These are phyloP conservation scores for Pimephales promelas DNA, from an alignment of 2,113 vertebrate species.

Conservation along the genomic window DNA sequence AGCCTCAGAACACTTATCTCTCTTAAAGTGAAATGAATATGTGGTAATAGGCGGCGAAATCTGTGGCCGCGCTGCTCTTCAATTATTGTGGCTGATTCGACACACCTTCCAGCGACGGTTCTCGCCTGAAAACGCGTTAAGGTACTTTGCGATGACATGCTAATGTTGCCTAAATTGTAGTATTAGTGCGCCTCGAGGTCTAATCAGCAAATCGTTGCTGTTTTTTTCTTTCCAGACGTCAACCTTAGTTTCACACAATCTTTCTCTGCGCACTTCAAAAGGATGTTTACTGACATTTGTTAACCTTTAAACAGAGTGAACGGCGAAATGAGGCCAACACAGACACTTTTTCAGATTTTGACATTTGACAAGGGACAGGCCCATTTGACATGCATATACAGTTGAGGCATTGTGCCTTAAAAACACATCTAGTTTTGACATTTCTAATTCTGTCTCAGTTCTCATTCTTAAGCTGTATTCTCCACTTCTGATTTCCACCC, in stretches of 20 bases:
- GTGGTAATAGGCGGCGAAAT: slow-evolving; percentile 17
- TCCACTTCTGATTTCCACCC: slow-evolving; percentile 1
- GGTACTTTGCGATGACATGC: slow-evolving; percentile 47
- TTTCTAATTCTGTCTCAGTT: slow-evolving; percentile 27
- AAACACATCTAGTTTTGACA: neutral
- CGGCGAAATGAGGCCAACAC: neutral
- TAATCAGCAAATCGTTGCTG: neutral
- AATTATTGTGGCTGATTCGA: slow-evolving; percentile 41
- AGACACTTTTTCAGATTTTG: slow-evolving; percentile 31
- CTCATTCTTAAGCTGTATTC: slow-evolving; percentile 8
- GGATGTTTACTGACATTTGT: slow-evolving; percentile 27
- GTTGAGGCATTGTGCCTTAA: slow-evolving; percentile 30
- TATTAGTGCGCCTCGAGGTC: slow-evolving; percentile 37
- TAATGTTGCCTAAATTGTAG: slow-evolving; percentile 50
- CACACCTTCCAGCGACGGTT: slow-evolving; percentile 42
- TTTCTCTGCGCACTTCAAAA: slow-evolving; percentile 2
- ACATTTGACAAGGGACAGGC: slow-evolving; percentile 40
- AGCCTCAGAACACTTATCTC: slow-evolving; percentile 31
- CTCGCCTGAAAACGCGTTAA: slow-evolving; percentile 45
- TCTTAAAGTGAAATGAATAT: slow-evolving; percentile 46
- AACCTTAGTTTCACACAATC: slow-evolving; percentile 19
- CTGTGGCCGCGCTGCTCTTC: neutral
- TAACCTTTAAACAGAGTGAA: slow-evolving; percentile 22
- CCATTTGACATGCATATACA: slow-evolving; percentile 9
- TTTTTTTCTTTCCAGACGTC: slow-evolving; percentile 16